These are phyloP conservation scores for Anoplophora glabripennis DNA, from an alignment of 1,140 invertebrate genomes.

Conservation along the genomic window DNA sequence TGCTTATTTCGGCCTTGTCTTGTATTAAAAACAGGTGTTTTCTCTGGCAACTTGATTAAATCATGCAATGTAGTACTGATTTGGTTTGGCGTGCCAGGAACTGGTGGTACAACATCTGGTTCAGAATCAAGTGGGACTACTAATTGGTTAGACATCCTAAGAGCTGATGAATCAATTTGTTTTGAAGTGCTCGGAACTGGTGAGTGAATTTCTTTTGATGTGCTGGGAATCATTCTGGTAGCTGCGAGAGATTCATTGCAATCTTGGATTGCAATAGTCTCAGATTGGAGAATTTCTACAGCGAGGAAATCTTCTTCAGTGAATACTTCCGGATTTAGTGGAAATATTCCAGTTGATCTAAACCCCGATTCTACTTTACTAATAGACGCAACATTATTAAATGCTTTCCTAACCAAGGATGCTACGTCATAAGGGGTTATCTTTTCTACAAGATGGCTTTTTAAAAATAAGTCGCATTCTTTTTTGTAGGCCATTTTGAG, in stretches of 20 bases:
- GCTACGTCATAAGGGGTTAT: constrained; percentile 24
- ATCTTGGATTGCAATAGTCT: not conserved
- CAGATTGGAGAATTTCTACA: constrained; percentile 15
- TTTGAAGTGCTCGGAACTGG: no score
- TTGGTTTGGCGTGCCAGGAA: constrained; percentile 10
- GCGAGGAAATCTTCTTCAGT: constrained; percentile 20
- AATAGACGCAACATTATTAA: constrained; percentile 17
- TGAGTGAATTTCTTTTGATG: no score
- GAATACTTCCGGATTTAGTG: constrained; percentile 24
- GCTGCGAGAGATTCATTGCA: no score
- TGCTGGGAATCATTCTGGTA: no score
- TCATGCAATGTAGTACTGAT: not conserved
- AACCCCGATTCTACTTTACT: constrained; percentile 24
- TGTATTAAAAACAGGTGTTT: no score
- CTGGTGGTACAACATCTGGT: constrained; percentile 9
- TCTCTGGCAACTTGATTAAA: no score
- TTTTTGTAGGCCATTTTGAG: constrained; percentile 13
- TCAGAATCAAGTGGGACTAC: no score
- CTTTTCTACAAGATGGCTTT: constrained; percentile 22
- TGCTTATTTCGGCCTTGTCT: no score
- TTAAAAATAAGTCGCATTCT: constrained; percentile 22
- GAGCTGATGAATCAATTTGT: no score
- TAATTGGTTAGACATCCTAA: no score
- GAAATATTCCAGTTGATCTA: constrained; percentile 26
- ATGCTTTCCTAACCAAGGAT: constrained; percentile 22